phyloP scores from a whole-genome alignment of 2,888 invertebrate genomes.

The Drosophila kambysellisi region DNA sequence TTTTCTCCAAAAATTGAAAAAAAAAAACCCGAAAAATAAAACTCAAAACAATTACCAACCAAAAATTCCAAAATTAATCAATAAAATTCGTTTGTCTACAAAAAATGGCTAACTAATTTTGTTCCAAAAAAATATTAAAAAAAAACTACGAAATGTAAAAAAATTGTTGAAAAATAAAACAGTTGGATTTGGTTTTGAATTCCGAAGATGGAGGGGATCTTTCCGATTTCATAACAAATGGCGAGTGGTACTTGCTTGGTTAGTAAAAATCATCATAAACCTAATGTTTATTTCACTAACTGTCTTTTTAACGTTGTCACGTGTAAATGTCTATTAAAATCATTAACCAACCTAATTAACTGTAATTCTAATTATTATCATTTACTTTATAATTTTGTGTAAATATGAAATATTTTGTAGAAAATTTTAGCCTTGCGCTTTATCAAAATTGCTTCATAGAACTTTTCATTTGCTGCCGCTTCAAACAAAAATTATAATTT shows the following conservation, averaged over 20 bases:
- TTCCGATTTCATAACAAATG: conserved; percentile 98
- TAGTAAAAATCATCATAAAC: conserved; percentile 85
- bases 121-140: conserved; percentile 5
- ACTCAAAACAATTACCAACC: conserved; percentile 70
- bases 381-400: conserved; percentile 31
- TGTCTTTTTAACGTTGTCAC: conserved; percentile 68
- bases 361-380: conserved; percentile 12
- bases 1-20: conserved; percentile 63
- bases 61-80: conserved; percentile 32
- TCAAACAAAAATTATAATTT: conserved; percentile 7
- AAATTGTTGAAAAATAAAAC: conserved; percentile 80
- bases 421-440: conserved; percentile 29
- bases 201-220: conserved; percentile 97
- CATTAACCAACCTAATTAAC: conserved; percentile 35
- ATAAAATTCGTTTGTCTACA: conserved; percentile 52
- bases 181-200: conserved; percentile 98
- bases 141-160: conserved; percentile 38
- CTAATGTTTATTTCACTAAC: conserved; percentile 68
- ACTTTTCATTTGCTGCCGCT: conserved; percentile 51
- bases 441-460: conserved; percentile 57
- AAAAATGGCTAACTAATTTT: conserved; percentile 54
- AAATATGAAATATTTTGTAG: conserved; percentile 27
- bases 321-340: conserved; percentile 61
- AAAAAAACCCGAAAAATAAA: conserved; percentile 37
- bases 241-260: conserved; percentile 99